A percentile compares a stretch with the other conserved stretches of the same genome.
Conservation (phyloP, 2,797 vertebrate species). For the Brachyalestes nurse region DNA sequence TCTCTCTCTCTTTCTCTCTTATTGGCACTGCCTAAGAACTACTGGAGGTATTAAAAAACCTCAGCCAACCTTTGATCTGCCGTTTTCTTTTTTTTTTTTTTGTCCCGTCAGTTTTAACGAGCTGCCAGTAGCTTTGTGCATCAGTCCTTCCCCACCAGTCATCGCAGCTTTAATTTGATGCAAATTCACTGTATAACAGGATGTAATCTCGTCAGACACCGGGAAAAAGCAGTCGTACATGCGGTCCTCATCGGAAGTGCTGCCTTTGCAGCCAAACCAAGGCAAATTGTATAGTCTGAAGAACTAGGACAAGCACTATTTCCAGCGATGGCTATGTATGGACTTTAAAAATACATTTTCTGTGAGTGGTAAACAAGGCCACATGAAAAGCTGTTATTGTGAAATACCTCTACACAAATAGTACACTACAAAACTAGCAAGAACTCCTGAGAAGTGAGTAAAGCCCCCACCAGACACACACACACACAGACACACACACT, state of each 20-base stretch:
- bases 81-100: neutral
- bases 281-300: neutral
- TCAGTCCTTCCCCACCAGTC: neutral
- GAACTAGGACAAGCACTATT: constrained; percentile 20
- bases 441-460: neutral
- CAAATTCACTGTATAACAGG: constrained; percentile 18
- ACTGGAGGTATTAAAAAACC: constrained; percentile 44
- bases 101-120: constrained; percentile 23
- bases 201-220: constrained; percentile 26
- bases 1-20: neutral
- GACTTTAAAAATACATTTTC: neutral
- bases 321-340: neutral
- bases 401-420: neutral
- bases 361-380: neutral
- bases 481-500: neutral
- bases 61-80: constrained; percentile 37
- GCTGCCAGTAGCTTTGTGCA: constrained; percentile 16
- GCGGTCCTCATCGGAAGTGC: neutral
- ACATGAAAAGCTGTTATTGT: neutral
- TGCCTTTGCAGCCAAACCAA: constrained; percentile 14
- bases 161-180: constrained; percentile 1
- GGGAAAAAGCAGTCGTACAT: neutral
- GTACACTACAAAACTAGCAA: neutral
- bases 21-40: constrained; percentile 7
- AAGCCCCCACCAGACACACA: neutral